Conservation (phyloP, 1,140 invertebrate species). For the Pygmarrhopalites habei region DNA sequence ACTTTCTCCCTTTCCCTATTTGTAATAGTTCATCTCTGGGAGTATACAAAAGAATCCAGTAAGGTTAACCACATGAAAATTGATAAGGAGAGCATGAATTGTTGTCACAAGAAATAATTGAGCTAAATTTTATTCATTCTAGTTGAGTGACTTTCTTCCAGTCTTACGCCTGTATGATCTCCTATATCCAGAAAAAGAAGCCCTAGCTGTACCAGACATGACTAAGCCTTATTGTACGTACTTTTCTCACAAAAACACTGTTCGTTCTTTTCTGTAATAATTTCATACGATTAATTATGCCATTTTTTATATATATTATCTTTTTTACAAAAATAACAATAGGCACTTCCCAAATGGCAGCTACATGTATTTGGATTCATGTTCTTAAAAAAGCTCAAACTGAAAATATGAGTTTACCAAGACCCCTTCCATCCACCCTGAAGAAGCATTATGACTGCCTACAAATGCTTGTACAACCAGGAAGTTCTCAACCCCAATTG, state of each 20-base stretch:
- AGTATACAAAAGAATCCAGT: conserved; percentile 90
- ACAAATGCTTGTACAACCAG: conserved; percentile 32
- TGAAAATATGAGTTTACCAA: conserved; percentile 66
- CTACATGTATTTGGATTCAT: conserved; percentile 94
- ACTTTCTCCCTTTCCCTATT: no score
- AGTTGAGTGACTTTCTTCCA: conserved; percentile 79
- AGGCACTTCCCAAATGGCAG: conserved; percentile 88
- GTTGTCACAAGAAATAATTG: not conserved
- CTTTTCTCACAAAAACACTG: no score
- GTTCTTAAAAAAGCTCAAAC: conserved; percentile 84
- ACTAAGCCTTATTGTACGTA: conserved; percentile 72
- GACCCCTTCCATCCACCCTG: conserved; percentile 72
- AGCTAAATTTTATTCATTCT: no score
- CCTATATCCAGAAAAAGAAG: conserved; percentile 75
- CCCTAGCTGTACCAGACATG: conserved; percentile 80
- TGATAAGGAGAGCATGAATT: not conserved
- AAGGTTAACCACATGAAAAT: conserved; percentile 44
- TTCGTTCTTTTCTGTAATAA: no score
- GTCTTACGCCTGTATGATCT: conserved; percentile 86
- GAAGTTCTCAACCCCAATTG: conserved; percentile 26
- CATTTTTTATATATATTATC: no score
- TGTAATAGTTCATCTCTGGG: conserved; percentile 91
- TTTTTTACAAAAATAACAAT: no score
- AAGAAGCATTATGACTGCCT: conserved; percentile 72
- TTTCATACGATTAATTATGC: no score